Percentiles rank a stretch among this genome's conserved stretches.
Conservation (phyloP, 2,888 invertebrate genomes). For the Drosophila greeni region DNA sequence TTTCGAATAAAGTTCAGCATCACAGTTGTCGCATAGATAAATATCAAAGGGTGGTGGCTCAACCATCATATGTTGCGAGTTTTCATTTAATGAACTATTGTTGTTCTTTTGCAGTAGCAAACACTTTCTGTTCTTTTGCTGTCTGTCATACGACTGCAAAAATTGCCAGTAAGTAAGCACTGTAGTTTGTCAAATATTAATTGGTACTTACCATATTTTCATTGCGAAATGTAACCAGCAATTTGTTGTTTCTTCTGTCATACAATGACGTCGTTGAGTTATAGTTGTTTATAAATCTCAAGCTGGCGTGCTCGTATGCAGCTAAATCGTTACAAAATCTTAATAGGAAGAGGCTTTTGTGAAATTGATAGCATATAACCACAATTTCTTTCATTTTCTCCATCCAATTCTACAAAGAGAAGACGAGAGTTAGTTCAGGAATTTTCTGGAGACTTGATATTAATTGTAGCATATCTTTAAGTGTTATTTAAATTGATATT, state of each 20-base stretch:
- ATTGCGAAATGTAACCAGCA: slow-evolving; percentile 87
- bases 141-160: slow-evolving; percentile 78
- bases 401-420: slow-evolving; percentile 80
- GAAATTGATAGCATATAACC: slow-evolving; percentile 85
- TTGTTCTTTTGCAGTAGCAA: slow-evolving; percentile 78
- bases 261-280: slow-evolving; percentile 87
- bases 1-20: slow-evolving; percentile 84
- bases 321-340: slow-evolving; percentile 86
- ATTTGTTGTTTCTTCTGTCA: slow-evolving; percentile 82
- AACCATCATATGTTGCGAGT: slow-evolving; percentile 80
- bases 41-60: slow-evolving; percentile 83
- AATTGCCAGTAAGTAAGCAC: slow-evolving; percentile 27
- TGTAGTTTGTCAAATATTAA: background rate
- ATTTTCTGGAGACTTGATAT: background rate
- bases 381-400: slow-evolving; percentile 83
- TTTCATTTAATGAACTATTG: slow-evolving; percentile 66
- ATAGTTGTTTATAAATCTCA: slow-evolving; percentile 85
- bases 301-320: slow-evolving; percentile 82
- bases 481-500: background rate
- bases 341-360: slow-evolving; percentile 85
- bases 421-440: background rate
- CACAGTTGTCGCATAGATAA: slow-evolving; percentile 87
- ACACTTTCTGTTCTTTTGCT: slow-evolving; percentile 78
- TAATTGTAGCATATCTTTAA: background rate
- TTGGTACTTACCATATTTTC: slow-evolving; percentile 82